Base-by-base conservation (phyloP, 2,113 vertebrate genomes). In the Tachysurus vachellii region DNA sequence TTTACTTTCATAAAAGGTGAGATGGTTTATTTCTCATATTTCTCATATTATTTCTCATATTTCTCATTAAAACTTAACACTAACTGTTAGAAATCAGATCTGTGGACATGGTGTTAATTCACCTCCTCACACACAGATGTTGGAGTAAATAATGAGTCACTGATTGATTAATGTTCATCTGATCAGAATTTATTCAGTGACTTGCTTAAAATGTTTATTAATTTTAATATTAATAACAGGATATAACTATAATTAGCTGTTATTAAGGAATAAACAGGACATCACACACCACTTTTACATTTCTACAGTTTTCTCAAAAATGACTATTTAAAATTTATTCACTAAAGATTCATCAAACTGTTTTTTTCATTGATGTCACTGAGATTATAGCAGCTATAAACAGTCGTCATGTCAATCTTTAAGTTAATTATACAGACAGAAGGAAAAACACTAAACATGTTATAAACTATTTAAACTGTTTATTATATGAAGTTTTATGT, bases 1-100 rank as follows among this genome's bases (percentile, higher is more conserved):
- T 87, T 94, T 85, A 86, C 94, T 59, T 88, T 93, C 89, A 88
- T 92, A 57, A 91, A 93, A 95, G 95, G 95, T 95, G 93, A 57
- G 54, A 54, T 57, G 31, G 9, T 10, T 14, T 11, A 13, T 0
- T 28, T 13, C 71, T 80, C 7, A 36, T 36, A 36, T 36, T 36
- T 36, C 36, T 36, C 36, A 36, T 36, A 1, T 36, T 36, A 36
- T 36, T 36, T 2, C 36, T 36, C 36, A 36, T 36, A 36, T 36
- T 36, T 2, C 36, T 36, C 36, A 36, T 36, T 36, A 36, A 36
- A 36, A 36, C 36, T 36, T 36, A 36, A 36, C 36, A 36, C 36
- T 36, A 36, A n/a, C n/a, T n/a, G n/a, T n/a, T n/a, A n/a, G n/a
- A n/a, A 36, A 36, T 36, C 36, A 36, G 36, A 36, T 36, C 36